Conservation (phyloP, 35 echinoderm and acorn worm genomes). For the Apostichopus japonicus region DNA sequence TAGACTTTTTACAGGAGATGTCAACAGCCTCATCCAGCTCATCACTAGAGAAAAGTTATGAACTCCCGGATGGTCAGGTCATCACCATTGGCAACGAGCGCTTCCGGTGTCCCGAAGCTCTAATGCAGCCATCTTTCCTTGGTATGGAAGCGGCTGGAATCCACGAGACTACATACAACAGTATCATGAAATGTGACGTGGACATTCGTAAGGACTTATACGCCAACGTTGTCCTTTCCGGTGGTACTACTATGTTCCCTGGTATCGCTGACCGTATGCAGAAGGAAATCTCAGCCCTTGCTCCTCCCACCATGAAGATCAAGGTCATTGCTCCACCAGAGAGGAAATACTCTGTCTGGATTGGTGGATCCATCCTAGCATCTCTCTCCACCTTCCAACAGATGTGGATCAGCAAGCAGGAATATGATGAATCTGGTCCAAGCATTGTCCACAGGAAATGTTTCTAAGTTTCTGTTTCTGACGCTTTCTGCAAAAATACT, state of each 20-base stretch:
- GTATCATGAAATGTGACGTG: slow-evolving; percentile 71
- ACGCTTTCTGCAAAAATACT: too few species aligned
- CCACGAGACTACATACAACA: slow-evolving; percentile 51
- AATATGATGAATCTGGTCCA: slow-evolving; percentile 66
- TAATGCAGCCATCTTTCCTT: slow-evolving; percentile 50
- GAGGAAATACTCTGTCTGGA: slow-evolving; percentile 95
- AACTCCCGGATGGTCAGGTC: too few species aligned
- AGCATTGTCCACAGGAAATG: slow-evolving; percentile 52
- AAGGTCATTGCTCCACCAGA: slow-evolving; percentile 93
- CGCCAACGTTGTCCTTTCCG: slow-evolving; percentile 85
- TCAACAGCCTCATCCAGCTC: neutral
- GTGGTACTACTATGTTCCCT: slow-evolving; percentile 89
- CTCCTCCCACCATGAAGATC: slow-evolving; percentile 91
- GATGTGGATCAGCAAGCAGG: slow-evolving; percentile 70
- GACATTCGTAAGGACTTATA: slow-evolving; percentile 60
- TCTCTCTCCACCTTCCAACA: slow-evolving; percentile 61
- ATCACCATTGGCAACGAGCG: too few species aligned
- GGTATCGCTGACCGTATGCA: slow-evolving; percentile 62
- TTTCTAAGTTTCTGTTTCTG: neutral
- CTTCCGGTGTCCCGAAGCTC: slow-evolving; percentile 37
- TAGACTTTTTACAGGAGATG: slow-evolving; percentile 6
- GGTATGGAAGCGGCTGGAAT: slow-evolving; percentile 43
- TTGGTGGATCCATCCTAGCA: slow-evolving; percentile 74
- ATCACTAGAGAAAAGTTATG: neutral
- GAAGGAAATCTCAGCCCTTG: slow-evolving; percentile 63